Base-by-base conservation (phyloP, 2,113 vertebrate species). In the Stegostoma tigrinum region DNA sequence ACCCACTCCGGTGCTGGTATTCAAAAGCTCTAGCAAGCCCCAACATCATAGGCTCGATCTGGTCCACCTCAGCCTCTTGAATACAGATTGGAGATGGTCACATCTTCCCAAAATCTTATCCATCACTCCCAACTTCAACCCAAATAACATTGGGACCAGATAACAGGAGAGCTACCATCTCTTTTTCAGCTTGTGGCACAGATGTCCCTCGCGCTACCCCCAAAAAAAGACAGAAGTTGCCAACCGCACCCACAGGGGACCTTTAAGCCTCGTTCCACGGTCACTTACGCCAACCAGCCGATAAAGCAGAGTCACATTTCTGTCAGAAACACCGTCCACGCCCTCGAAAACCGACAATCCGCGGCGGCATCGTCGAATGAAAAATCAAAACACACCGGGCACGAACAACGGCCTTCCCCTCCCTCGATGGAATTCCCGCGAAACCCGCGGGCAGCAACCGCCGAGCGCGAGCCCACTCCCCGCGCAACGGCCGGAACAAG, bases 311-410 rank as follows among this genome's bases (percentile, higher is more conserved):
- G 61, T 93, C 61, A 93, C 89, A 38, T 93, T 93, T 93, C 61
- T 66, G 34, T 93, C 61, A 93, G 61, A 93, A 93, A 38, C n/a
- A 5, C 89, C 6, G 61, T 91, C 14, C 52, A 14, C 55, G 52
- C 87, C 87, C 87, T 91, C 34, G 5, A 30, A 30, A 1, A 21
- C 14, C 55, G 52, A 19, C 55, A 17, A n/a, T 91, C 55, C 34
- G 55, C 30, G 55, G 17, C 87, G 87, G 19, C 21, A 64, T 91
- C 87, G 87, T 91, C 87, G 87, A 91, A 91, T 91, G 55, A 64
- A 89, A 89, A 55, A 12, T 8, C n/a, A 83, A 42, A 42, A 83
- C 19, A 19, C 15, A 55, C 86, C 86, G 23, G 24, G 48, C 86
- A 27, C 48, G 2, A 24, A 89, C n/a, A 55, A 30, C 48, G 0